Conservation (phyloP, 2,797 vertebrate species). For the Pseudochirops corinnae region DNA sequence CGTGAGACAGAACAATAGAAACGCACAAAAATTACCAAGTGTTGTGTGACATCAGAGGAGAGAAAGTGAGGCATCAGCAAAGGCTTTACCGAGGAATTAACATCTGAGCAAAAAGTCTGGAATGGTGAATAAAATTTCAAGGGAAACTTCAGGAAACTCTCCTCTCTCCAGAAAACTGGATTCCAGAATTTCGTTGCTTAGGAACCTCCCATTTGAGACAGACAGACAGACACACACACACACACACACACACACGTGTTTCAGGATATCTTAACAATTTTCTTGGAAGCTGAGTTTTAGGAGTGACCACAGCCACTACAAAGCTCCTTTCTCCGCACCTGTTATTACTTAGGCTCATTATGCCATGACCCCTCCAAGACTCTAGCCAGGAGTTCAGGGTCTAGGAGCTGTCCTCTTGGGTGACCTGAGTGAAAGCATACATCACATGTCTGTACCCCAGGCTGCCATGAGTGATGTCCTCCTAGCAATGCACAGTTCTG, state of each 20-base stretch:
- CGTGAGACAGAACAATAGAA: background rate
- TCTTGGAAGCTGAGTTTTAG: background rate
- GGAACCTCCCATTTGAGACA: no score
- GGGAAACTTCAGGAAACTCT: background rate
- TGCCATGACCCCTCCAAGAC: background rate
- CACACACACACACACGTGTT: background rate
- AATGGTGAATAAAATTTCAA: background rate
- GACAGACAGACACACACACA: no score
- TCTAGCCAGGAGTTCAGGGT: background rate
- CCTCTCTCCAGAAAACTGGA: background rate
- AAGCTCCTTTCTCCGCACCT: background rate
- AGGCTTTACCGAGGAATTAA: background rate
- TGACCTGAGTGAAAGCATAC: background rate
- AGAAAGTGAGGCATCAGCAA: background rate
- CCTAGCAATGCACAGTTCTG: background rate
- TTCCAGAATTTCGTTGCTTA: background rate
- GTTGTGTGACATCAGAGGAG: background rate
- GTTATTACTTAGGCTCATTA: background rate
- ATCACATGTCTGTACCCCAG: background rate
- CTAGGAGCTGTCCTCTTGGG: background rate
- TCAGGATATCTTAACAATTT: background rate
- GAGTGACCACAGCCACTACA: background rate
- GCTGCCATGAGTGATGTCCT: background rate
- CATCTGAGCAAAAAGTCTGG: background rate
- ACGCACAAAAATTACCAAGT: background rate